Conservation (phyloP, 2,113 vertebrate species). For the Bos indicus region DNA sequence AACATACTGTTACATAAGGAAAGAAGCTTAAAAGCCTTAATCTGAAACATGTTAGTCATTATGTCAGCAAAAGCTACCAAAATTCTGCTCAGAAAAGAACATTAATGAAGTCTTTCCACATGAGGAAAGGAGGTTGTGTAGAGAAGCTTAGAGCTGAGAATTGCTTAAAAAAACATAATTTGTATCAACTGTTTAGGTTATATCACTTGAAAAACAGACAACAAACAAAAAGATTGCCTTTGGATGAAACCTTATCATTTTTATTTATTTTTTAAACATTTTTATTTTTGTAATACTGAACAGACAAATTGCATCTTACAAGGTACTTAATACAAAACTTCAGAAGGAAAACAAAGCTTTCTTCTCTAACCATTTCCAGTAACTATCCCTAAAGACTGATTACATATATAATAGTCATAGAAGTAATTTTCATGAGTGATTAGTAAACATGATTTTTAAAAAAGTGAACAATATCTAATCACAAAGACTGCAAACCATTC, state of each 20-base stretch:
- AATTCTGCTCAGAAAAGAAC: slow-evolving; percentile 1
- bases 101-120: neutral
- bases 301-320: neutral
- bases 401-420: neutral
- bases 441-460: neutral
- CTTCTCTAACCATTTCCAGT: neutral
- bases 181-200: neutral
- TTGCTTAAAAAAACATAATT: neutral
- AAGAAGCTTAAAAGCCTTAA: neutral
- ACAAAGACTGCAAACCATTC: neutral
- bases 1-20: neutral
- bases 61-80: neutral
- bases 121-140: neutral
- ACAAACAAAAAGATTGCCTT: neutral
- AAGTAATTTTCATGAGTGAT: slow-evolving; percentile 16
- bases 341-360: neutral
- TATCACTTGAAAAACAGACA: neutral
- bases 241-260: slow-evolving; percentile 13
- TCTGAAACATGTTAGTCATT: neutral
- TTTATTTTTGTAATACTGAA: slow-evolving; percentile 18
- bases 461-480: neutral
- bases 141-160: neutral
- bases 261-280: neutral
- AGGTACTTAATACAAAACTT: neutral
- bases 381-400: neutral